Conservation (phyloP, 2,888 invertebrate genomes). For the Tinea pellionella region DNA sequence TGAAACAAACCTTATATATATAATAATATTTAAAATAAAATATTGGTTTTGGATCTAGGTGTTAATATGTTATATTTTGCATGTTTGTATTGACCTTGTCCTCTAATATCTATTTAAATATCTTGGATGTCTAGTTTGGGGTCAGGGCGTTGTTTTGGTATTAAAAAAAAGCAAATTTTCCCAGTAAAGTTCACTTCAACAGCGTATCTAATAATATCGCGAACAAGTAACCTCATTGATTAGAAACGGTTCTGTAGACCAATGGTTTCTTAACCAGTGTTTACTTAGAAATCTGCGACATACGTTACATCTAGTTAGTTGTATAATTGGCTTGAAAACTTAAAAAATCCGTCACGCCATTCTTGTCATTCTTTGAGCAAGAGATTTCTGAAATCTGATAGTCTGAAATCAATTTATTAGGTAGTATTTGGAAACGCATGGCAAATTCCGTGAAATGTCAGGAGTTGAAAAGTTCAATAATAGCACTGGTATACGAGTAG, state of each 20-base stretch:
- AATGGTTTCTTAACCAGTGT: conserved; percentile 7
- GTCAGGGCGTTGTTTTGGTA: too few relatives aligned
- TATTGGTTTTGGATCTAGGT: too few relatives aligned
- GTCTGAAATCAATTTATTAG: neutral
- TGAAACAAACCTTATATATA: too few relatives aligned
- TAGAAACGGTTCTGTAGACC: neutral
- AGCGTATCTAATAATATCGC: neutral
- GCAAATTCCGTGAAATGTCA: neutral
- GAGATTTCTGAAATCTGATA: neutral
- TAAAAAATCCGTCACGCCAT: neutral
- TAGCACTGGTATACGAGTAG: too few relatives aligned
- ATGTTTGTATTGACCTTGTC: too few relatives aligned
- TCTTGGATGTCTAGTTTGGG: too few relatives aligned
- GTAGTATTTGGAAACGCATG: neutral
- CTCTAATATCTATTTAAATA: too few relatives aligned
- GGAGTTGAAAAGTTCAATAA: too few relatives aligned
- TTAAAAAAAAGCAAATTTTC: too few relatives aligned
- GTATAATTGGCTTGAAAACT: neutral
- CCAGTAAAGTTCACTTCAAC: neutral
- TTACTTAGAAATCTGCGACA: conserved; percentile 8
- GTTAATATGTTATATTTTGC: too few relatives aligned
- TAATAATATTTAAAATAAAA: too few relatives aligned
- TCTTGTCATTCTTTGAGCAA: neutral
- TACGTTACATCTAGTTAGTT: neutral
- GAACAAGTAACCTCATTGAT: neutral